Evolutionary conservation across 2,888 invertebrate species (phyloP).

Genomic region (Drosophila ezoana): DNA sequence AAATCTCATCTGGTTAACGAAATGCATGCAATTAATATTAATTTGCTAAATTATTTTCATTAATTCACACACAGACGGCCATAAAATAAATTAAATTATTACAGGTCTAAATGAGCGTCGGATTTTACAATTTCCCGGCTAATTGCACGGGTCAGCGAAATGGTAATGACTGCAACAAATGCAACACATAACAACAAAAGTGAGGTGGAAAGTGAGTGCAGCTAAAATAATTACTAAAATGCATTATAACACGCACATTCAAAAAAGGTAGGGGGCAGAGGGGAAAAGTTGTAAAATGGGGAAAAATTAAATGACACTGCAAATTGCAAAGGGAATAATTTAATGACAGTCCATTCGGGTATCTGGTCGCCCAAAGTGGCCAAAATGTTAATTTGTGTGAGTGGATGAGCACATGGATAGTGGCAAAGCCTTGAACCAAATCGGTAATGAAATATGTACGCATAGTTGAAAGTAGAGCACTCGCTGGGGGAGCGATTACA

Average conservation of each 20-base stretch:
- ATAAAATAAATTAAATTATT: conserved; percentile 58
- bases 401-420: conserved; percentile 27
- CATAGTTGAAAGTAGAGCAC: conserved; percentile 15
- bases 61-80: conserved; percentile 44
- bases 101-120: conserved; percentile 29
- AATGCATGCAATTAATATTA: conserved; percentile 56
- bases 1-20: conserved; percentile 34
- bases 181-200: not conserved
- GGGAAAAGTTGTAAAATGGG: not conserved
- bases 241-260: conserved; percentile 61
- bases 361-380: conserved; percentile 49
- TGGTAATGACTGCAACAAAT: conserved; percentile 44
- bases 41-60: conserved; percentile 67
- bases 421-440: conserved; percentile 31
- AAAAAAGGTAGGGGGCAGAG: not conserved
- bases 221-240: conserved; percentile 76
- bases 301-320: conserved; percentile 65
- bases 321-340: conserved; percentile 72
- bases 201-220: conserved; percentile 47
- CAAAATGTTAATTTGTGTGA: conserved; percentile 62
- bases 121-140: conserved; percentile 41
- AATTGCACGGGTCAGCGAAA: conserved; percentile 46
- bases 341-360: conserved; percentile 65
- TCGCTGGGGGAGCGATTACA: conserved; percentile 27
- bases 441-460: conserved; percentile 4